Conservation (phyloP, 2,797 vertebrate genomes). For the Anas bahamensis region DNA sequence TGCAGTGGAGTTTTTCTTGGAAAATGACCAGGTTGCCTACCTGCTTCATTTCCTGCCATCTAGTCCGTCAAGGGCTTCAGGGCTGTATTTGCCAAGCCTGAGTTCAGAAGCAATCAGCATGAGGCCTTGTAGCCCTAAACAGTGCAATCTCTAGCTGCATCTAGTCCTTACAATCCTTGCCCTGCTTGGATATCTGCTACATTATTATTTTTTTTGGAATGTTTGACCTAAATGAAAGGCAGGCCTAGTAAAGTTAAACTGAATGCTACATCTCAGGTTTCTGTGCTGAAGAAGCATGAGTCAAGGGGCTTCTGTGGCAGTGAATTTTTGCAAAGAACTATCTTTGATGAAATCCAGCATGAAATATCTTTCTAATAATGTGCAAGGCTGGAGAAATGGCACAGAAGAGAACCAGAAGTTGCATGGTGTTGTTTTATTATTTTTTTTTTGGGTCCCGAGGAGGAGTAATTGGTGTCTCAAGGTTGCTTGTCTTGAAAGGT, state of each 20-base stretch:
- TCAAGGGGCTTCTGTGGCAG: neutral
- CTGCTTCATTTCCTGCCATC: constrained; percentile 34
- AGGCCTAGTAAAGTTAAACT: constrained; percentile 9
- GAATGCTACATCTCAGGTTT: neutral
- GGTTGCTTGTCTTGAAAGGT: neutral
- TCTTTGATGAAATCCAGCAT: neutral
- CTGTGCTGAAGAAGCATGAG: neutral
- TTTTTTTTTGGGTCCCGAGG: neutral
- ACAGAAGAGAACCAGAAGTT: neutral
- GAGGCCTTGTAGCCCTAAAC: neutral
- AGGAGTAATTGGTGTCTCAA: neutral
- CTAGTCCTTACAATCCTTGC: neutral
- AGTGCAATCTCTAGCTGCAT: neutral
- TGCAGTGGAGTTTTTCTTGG: neutral
- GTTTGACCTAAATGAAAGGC: neutral
- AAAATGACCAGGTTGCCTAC: neutral
- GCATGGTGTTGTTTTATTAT: no score
- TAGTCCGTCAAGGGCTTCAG: neutral
- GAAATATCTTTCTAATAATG: neutral
- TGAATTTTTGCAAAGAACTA: neutral
- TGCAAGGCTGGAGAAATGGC: neutral
- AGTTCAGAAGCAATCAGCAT: neutral
- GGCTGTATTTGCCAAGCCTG: neutral
- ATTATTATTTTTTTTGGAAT: neutral
- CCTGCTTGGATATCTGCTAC: neutral